These are phyloP conservation scores for zebrafish (Danio rerio) DNA, from an alignment of 2,113 vertebrate species.

Conservation along the genomic window GRCz12tu NC_133176.1:57598001-57598500, in stretches of 20 bases:
- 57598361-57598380: too few species aligned
- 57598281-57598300: too few species aligned
- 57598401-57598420: too few species aligned
- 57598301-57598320: too few species aligned
- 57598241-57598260: neutral
- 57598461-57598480: too few species aligned
- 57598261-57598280: too few species aligned
- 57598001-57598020: conserved; percentile 57
- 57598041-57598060: conserved; percentile 54
- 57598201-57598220: conserved; percentile 84
- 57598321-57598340: too few species aligned
- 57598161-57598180: conserved; percentile 80
- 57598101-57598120: conserved; percentile 75
- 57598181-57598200: conserved; percentile 89
- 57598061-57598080: conserved; percentile 59
- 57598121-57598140: conserved; percentile 75
- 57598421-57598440: too few species aligned
- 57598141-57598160: conserved; percentile 77
- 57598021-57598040: conserved; percentile 54
- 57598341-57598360: too few species aligned
- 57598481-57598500: too few species aligned
- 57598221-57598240: conserved; percentile 74
- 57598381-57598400: too few species aligned
- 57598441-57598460: too few species aligned
- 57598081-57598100: conserved; percentile 65